Percentiles rank a stretch among this genome's conserved stretches.
phyloP scores from a whole-genome alignment of 1,140 invertebrate species.

The Drosophila kepulauana region DNA sequence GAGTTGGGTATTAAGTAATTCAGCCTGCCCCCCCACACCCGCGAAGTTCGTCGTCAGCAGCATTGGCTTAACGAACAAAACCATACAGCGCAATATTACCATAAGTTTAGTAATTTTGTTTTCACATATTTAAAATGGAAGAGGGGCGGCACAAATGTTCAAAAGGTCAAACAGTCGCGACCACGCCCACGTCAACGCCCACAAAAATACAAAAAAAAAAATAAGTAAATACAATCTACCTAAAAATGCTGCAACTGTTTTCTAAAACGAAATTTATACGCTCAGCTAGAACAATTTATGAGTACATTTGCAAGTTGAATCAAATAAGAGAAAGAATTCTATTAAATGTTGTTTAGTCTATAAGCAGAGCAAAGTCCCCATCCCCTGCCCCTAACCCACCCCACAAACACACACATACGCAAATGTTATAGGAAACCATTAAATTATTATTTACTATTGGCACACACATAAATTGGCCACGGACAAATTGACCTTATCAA shows the following conservation, averaged over 20 bases:
- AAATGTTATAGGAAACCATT: conserved; percentile 16
- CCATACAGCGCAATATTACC: conserved; percentile 74
- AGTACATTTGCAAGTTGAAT: conserved; percentile 35
- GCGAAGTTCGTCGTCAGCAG: not conserved
- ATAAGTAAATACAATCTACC: conserved; percentile 56
- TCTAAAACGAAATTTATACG: conserved; percentile 51
- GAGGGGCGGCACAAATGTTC: conserved; percentile 36
- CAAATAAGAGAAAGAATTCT: conserved; percentile 46
- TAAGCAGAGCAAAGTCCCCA: conserved; percentile 58
- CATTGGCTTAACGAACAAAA: conserved; percentile 44
- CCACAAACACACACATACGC: conserved; percentile 2
- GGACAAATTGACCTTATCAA: conserved; percentile 18
- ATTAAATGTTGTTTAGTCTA: conserved; percentile 78
- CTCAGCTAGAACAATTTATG: conserved; percentile 44
- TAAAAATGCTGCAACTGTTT: conserved; percentile 58
- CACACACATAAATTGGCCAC: conserved; percentile 21
- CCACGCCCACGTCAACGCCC: not conserved
- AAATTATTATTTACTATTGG: conserved; percentile 38
- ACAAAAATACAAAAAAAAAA: not conserved
- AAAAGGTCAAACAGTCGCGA: conserved; percentile 15
- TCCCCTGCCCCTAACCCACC: conserved; percentile 3
- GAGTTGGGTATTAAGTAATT: conserved; percentile 85
- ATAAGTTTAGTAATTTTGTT: conserved; percentile 75
- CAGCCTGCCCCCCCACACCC: not conserved
- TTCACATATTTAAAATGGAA: conserved; percentile 35